Percentiles rank a stretch among this genome's conserved stretches.
phyloP scores from a whole-genome alignment of 2,888 invertebrate species.

The Nebria brevicollis region DNA sequence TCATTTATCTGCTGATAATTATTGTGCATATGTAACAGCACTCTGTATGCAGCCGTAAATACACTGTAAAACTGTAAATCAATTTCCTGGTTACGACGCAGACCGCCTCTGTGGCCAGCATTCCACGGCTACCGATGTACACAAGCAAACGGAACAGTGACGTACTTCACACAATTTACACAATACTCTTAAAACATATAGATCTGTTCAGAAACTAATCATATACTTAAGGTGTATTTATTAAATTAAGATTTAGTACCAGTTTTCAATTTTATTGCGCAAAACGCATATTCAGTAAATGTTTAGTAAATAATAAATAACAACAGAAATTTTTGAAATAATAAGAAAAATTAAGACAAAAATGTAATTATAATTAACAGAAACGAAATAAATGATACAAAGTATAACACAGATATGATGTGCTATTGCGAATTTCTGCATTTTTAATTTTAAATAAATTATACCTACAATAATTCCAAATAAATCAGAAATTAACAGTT shows the following conservation, averaged over 20 bases:
- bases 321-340: too few species aligned
- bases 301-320: too few species aligned
- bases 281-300: too few species aligned
- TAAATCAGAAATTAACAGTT: too few species aligned
- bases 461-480: too few species aligned
- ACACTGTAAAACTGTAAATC: conserved; percentile 39
- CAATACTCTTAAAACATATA: not conserved
- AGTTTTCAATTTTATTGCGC: too few species aligned
- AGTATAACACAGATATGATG: too few species aligned
- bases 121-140: conserved; percentile 17
- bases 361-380: too few species aligned
- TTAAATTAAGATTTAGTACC: not conserved
- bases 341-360: too few species aligned
- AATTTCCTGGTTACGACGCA: conserved; percentile 40
- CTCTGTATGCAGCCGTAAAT: conserved; percentile 29
- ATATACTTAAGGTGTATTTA: not conserved
- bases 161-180: conserved; percentile 14
- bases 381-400: too few species aligned
- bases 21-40: conserved; percentile 43
- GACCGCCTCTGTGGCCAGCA: conserved; percentile 22
- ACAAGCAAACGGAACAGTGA: conserved; percentile 1
- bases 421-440: too few species aligned
- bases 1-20: conserved; percentile 19
- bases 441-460: too few species aligned
- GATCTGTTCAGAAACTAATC: not conserved